phyloP scores from a whole-genome alignment of 2,888 invertebrate species.

The Caradrina clavipalpis region DNA sequence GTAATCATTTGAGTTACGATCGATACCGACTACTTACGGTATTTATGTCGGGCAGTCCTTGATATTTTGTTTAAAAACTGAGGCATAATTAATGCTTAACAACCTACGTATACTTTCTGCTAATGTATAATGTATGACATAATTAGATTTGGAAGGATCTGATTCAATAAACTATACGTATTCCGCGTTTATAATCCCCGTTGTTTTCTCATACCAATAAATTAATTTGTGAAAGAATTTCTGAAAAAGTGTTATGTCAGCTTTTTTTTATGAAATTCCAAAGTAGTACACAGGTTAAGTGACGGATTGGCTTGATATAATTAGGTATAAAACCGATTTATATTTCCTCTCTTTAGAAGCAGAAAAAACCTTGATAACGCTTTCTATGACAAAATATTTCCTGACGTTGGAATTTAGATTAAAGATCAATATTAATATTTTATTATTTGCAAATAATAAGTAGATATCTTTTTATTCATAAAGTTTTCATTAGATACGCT shows the following conservation, averaged over 20 bases:
- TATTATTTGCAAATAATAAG: not conserved
- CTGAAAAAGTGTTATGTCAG: conserved; percentile 50
- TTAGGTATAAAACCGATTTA: conserved; percentile 23
- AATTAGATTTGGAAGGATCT: conserved; percentile 40
- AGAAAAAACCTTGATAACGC: not conserved
- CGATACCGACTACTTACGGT: conserved; percentile 6
- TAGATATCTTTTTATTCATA: not conserved
- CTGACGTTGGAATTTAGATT: conserved; percentile 4
- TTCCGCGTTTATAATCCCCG: conserved; percentile 40
- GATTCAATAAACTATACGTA: conserved; percentile 49
- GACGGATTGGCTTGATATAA: conserved; percentile 36
- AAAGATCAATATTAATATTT: not conserved
- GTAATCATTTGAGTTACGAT: conserved; percentile 57
- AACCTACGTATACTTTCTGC: not conserved
- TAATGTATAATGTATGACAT: conserved; percentile 5
- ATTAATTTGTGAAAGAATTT: conserved; percentile 53
- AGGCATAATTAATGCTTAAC: not conserved
- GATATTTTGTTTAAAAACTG: conserved; percentile 1
- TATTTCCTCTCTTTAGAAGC: conserved; percentile 11
- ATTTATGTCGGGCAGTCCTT: not conserved
- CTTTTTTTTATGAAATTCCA: conserved; percentile 50
- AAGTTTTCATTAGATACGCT: not conserved
- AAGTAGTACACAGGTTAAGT: conserved; percentile 44
- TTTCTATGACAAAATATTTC: not conserved
- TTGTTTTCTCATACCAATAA: conserved; percentile 43